A percentile compares a stretch with the other conserved stretches of the same genome.
These are phyloP conservation scores for Noctua janthina DNA, from an alignment of 2,888 invertebrate species.

Conservation along the genomic window DNA sequence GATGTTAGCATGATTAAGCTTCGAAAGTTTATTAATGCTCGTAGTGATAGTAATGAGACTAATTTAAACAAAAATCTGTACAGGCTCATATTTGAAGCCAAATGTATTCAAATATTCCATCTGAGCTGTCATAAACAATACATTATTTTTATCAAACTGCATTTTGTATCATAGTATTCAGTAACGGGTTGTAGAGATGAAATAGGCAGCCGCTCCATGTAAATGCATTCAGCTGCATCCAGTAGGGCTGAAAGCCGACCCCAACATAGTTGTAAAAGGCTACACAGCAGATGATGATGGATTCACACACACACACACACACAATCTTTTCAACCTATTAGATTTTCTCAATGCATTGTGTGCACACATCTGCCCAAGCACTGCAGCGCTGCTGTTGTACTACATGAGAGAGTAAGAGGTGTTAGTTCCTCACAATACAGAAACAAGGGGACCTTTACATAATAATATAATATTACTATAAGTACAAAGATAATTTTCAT, in stretches of 20 bases:
- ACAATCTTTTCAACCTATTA: not conserved
- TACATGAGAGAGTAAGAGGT: too few species aligned
- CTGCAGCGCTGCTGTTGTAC: not conserved
- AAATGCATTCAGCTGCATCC: not conserved
- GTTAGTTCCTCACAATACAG: too few species aligned
- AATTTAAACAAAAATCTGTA: not conserved
- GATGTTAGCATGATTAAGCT: too few species aligned
- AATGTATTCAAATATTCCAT: not conserved
- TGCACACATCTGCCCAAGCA: not conserved
- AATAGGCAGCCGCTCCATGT: not conserved
- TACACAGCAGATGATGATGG: not conserved
- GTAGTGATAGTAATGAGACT: too few species aligned
- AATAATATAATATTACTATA: not conserved
- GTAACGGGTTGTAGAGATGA: not conserved
- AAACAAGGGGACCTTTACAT: not conserved
- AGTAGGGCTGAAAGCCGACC: not conserved
- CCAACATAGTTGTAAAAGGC: not conserved
- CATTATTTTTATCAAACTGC: not conserved
- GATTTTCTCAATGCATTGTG: not conserved
- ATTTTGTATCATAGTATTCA: not conserved
- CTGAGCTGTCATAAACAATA: not conserved
- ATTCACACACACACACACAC: not conserved
- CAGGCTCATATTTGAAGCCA: not conserved
- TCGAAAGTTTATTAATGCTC: too few species aligned
- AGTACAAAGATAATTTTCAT: not conserved